Evolutionary conservation across 1,140 invertebrate genomes (phyloP).

Genomic region (Temnothorax longispinosus): DNA sequence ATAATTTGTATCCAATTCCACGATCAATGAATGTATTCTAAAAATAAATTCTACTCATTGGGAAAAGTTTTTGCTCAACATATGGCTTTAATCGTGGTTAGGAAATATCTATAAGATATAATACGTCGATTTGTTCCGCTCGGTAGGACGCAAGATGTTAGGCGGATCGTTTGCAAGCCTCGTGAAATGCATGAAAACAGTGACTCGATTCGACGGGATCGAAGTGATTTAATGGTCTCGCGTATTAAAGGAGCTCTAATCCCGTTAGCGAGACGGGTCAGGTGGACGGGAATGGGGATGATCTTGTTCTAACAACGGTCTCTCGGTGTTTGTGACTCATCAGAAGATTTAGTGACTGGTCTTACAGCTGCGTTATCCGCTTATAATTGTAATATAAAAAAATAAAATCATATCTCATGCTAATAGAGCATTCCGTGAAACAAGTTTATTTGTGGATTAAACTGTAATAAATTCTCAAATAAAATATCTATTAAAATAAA

Average conservation of each 20-base stretch:
- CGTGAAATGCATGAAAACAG: slow-evolving; percentile 36
- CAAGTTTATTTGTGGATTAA: background rate
- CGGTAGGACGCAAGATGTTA: background rate
- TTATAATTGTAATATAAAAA: background rate
- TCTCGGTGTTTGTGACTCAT: slow-evolving; percentile 26
- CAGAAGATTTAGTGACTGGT: background rate
- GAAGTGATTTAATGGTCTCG: slow-evolving; percentile 48
- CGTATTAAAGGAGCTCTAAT: slow-evolving; percentile 52
- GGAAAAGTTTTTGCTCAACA: background rate
- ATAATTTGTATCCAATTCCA: background rate
- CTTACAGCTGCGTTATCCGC: background rate
- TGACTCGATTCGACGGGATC: slow-evolving; percentile 23
- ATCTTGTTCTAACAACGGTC: slow-evolving; percentile 22
- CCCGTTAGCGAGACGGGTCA: slow-evolving; percentile 40
- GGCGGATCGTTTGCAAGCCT: background rate
- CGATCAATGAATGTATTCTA: background rate
- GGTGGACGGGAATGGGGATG: slow-evolving; percentile 8
- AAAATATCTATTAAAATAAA: background rate
- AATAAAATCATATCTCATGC: background rate
- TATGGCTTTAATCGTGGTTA: background rate
- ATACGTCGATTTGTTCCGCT: slow-evolving; percentile 27
- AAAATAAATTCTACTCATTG: background rate
- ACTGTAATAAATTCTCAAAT: background rate
- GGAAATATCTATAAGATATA: background rate
- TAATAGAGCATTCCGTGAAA: background rate